Percentiles rank a stretch among this genome's conserved stretches.
These are phyloP conservation scores for Pseudomyrmex flavicornis DNA, from an alignment of 1,140 invertebrate species.

Conservation along the genomic window DNA sequence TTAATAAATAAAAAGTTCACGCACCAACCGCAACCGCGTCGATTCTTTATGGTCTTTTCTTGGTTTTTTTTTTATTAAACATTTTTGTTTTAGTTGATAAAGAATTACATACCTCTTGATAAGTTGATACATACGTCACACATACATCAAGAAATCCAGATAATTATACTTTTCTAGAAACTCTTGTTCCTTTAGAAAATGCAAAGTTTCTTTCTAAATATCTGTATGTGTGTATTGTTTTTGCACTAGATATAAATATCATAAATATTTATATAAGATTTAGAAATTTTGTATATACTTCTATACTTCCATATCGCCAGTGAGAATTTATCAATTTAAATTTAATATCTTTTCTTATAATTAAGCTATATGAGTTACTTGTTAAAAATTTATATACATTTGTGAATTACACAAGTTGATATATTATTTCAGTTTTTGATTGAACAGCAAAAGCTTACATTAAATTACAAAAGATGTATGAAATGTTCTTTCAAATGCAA, in stretches of 20 bases:
- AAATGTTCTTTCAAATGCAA: slow-evolving; percentile 43
- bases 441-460: slow-evolving; percentile 21
- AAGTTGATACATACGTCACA: slow-evolving; percentile 15
- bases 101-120: slow-evolving; percentile 9
- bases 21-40: too few species aligned
- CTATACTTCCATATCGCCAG: not conserved
- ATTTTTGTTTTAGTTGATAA: slow-evolving; percentile 10
- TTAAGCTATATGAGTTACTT: slow-evolving; percentile 7
- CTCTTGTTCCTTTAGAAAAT: not conserved
- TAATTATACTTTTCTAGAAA: not conserved
- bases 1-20: too few species aligned
- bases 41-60: too few species aligned
- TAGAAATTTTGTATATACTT: slow-evolving; percentile 1
- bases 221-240: slow-evolving; percentile 8
- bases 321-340: not conserved
- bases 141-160: not conserved
- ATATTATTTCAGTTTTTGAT: slow-evolving; percentile 20
- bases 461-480: slow-evolving; percentile 40
- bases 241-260: slow-evolving; percentile 13
- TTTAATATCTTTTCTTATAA: not conserved
- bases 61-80: too few species aligned
- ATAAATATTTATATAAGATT: slow-evolving; percentile 4
- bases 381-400: slow-evolving; percentile 15
- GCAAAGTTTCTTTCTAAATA: slow-evolving; percentile 5
- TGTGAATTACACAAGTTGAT: not conserved